Evolutionary conservation across 2,797 vertebrate species (phyloP).

Genomic region (Arrhamphus sclerolepis): DNA sequence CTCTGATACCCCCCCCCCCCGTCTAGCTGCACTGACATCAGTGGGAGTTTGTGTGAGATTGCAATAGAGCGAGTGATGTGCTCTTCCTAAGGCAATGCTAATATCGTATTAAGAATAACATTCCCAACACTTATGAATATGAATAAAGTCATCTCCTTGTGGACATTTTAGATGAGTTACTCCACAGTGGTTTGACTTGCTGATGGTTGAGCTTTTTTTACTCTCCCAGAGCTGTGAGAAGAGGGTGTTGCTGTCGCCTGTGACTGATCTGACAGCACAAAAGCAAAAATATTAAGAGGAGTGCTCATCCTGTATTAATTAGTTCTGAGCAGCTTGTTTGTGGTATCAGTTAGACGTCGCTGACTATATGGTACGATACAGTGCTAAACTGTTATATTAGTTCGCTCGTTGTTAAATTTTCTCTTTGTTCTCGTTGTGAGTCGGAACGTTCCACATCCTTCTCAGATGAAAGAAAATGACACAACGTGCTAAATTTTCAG

Average conservation of each 20-base stretch:
- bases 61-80: slow-evolving; percentile 73
- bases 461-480: no score
- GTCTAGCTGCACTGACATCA: slow-evolving; percentile 73
- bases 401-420: no score
- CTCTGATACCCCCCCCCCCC: slow-evolving; percentile 15
- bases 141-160: slow-evolving; percentile 73
- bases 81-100: slow-evolving; percentile 79
- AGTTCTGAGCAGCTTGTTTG: no score
- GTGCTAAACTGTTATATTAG: no score
- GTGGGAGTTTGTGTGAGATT: slow-evolving; percentile 67
- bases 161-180: slow-evolving; percentile 77
- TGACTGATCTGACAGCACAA: slow-evolving; percentile 36
- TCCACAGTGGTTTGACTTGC: slow-evolving; percentile 66
- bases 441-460: no score
- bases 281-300: slow-evolving; percentile 2
- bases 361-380: no score
- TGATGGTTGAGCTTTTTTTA: slow-evolving; percentile 65
- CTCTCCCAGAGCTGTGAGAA: slow-evolving; percentile 44
- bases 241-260: slow-evolving; percentile 39
- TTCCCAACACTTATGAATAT: slow-evolving; percentile 78
- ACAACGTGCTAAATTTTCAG: no score
- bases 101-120: slow-evolving; percentile 82
- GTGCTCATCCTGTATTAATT: no score
- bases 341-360: no score
- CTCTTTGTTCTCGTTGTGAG: no score